Percentiles rank a stretch among this genome's conserved stretches.
phyloP scores from a whole-genome alignment of 2,888 invertebrate genomes.

The Drosophila monieri region DNA sequence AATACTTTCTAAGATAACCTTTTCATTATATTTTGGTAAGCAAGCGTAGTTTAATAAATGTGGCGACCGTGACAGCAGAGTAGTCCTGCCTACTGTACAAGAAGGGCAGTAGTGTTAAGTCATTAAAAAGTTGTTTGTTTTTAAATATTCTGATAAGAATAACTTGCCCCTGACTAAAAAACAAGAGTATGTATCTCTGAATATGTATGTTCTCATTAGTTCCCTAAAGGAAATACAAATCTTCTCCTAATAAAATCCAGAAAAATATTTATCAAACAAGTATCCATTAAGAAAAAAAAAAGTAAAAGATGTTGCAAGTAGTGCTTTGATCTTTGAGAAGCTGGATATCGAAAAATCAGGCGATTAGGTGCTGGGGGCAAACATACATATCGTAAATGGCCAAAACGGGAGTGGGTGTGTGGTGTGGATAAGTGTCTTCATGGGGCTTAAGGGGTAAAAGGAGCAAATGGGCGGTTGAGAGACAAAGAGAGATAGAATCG shows the following conservation, averaged over 20 bases:
- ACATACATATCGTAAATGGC: constrained; percentile 3
- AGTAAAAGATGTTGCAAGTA: neutral
- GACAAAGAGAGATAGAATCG: constrained; percentile 29
- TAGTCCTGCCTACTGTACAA: no score
- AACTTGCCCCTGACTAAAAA: no score
- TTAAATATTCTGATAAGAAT: no score
- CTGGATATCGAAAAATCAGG: constrained; percentile 4
- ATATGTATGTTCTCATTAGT: neutral
- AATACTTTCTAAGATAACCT: no score
- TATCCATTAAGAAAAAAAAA: neutral
- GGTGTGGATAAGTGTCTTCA: constrained; percentile 18
- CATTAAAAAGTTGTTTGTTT: no score
- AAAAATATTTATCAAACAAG: neutral
- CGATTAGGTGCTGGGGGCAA: constrained; percentile 18
- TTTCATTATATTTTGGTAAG: no score
- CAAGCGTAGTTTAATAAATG: no score
- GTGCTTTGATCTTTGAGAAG: constrained; percentile 18
- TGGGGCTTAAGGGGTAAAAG: constrained; percentile 12
- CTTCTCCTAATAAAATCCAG: neutral
- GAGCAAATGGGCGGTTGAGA: constrained; percentile 14
- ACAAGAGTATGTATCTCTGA: no score
- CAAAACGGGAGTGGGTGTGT: constrained; percentile 9
- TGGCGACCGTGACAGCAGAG: no score
- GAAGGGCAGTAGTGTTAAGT: no score
- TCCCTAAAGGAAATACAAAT: neutral